Evolutionary conservation across 2,888 invertebrate genomes (phyloP), one percentile per base, ranked within the genome.

Genomic region (Plagiodera versicolora): DNA sequence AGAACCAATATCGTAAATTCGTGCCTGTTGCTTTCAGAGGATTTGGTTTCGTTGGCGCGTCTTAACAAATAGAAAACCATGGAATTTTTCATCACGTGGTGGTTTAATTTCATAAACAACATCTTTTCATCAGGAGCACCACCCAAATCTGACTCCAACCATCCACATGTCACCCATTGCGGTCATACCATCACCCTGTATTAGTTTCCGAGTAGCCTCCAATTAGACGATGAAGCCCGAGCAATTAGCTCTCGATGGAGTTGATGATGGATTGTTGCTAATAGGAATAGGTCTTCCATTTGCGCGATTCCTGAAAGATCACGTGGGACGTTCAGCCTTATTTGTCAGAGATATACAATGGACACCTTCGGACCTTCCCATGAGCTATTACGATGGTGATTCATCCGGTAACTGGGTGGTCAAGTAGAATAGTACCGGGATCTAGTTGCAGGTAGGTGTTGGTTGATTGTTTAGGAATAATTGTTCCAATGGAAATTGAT

Each of bases 1-100:
- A 65, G 66, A 62, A 70, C 61, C 54, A 56, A 61, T 67, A 65
- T 70, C 71, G 69, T 73, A 73, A 72, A 70, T 53, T 53, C 44
- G 19, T 52, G 24, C 24, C 6, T 3, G 24, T 24, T 24, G 6
- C 24, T 24, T 24, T 24, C 6, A 3, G 24, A 20, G 16, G 32
- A 18, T 51, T n/a, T 4, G 9, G 16, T 11, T 18, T 5, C 11
- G 19, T 11, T 6, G 32, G 2, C 11, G 32, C 6, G 8, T 2
- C 32, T 32, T 11, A 28, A 8, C 28, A 4, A 28, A 28, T 28
- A 28, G 4, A 28, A 28, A 6, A 28, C n/a, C n/a, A n/a, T n/a
- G n/a, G n/a, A n/a, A n/a, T n/a, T n/a, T 28, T 4, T 28, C 8
- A 4, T 24, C 24, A 24, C 6, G 6, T 24, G 6, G 4, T 24